Conservation (phyloP, 2,888 invertebrate genomes). For the Nymphalis c-album region DNA sequence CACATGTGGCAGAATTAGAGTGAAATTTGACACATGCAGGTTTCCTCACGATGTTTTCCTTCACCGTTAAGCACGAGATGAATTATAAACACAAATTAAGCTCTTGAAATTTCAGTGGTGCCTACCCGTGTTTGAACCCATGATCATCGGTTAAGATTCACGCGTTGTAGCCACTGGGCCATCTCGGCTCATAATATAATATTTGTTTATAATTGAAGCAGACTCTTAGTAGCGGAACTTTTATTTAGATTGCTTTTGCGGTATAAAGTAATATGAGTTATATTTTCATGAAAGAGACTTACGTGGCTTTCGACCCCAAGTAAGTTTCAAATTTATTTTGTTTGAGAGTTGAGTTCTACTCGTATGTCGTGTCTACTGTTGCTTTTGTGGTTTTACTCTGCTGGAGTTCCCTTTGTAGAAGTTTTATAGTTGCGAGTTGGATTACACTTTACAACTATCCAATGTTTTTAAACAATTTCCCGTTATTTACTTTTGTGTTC, state of each 20-base stretch:
- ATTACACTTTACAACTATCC: not conserved
- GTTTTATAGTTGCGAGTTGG: not conserved
- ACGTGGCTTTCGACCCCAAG: conserved; percentile 1
- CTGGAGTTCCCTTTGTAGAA: conserved; percentile 7
- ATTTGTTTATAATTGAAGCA: too few relatives aligned
- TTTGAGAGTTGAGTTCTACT: not conserved
- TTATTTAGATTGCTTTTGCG: not conserved
- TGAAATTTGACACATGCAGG: too few relatives aligned
- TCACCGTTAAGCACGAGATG: too few relatives aligned
- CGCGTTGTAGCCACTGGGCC: too few relatives aligned
- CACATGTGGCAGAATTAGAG: too few relatives aligned
- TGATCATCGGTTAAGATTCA: too few relatives aligned
- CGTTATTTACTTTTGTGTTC: too few relatives aligned
- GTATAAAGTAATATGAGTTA: not conserved
- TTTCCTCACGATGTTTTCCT: too few relatives aligned
- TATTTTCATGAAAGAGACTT: conserved; percentile 1
- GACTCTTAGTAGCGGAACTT: not conserved
- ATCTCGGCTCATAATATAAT: too few relatives aligned
- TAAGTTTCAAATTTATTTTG: conserved; percentile 9
- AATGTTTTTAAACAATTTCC: not conserved
- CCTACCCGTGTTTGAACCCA: too few relatives aligned
- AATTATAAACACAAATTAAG: too few relatives aligned
- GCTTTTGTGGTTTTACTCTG: conserved; percentile 3
- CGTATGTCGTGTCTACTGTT: conserved; percentile 1
- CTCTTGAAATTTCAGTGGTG: too few relatives aligned